Evolutionary conservation across 2,113 vertebrate species (phyloP).

Genomic region (Menidia beryllina): DNA sequence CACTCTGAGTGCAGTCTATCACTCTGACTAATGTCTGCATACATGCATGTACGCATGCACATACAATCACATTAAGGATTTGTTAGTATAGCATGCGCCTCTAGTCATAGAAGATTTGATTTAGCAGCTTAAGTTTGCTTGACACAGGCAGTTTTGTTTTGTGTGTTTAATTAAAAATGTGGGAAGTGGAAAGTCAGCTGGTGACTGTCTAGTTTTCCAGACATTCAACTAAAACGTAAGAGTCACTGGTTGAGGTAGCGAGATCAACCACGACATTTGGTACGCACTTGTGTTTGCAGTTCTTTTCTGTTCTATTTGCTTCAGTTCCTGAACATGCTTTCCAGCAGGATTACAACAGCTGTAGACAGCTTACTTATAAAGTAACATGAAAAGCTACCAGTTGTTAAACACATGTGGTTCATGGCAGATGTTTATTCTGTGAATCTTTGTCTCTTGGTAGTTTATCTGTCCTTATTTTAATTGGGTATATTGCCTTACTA

Average conservation of each 20-base stretch:
- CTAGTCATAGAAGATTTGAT: background rate
- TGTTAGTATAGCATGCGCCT: conserved; percentile 1
- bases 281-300: no score
- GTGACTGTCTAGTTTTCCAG: background rate
- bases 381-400: background rate
- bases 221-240: background rate
- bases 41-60: background rate
- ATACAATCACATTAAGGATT: background rate
- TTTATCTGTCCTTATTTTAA: background rate
- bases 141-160: background rate
- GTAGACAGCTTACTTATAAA: background rate
- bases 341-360: no score
- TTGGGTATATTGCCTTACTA: no score
- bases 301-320: no score
- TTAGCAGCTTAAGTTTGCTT: background rate
- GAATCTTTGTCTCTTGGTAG: background rate
- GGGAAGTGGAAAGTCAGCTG: background rate
- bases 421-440: background rate
- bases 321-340: no score
- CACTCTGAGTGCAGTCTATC: background rate
- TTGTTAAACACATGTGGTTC: conserved; percentile 1
- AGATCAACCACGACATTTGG: no score
- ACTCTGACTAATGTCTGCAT: background rate
- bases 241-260: background rate
- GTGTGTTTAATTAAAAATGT: background rate